Base-by-base conservation (phyloP, 2,888 invertebrate species). In the Epistrophella euchroma region DNA sequence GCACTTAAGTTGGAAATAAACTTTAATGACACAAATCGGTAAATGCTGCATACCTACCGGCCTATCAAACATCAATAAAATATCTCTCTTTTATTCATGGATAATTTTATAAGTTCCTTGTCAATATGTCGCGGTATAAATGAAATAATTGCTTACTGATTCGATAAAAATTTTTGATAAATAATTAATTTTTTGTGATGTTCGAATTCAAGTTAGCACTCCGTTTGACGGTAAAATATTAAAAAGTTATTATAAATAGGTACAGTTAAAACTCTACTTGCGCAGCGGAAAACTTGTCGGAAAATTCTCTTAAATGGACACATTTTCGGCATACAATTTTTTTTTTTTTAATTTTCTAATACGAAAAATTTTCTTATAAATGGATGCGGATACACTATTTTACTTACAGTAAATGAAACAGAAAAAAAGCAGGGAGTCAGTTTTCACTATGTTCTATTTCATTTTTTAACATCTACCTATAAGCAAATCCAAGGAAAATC, bases 1-100 rank as follows among this genome's bases (percentile, higher is more conserved):
- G 50, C 68, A 68, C 68, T 68, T 68, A 52, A 68, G 37, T 25
- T 68, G 52, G 11, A 17, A 68, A 68, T 68, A 68, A 68, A 68
- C 35, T 52, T 68, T 68, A 52, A 68, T 68, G 37, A 25, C 37
- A 40, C 60, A 60, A 60, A 60, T 60, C 60, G 60, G 60, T 37
- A 60, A 60, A 37, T 37, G 60, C 60, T 37, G 37, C 58, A 22
- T 60, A 22, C 60, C 58, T 35, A 35, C 2, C 35, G 1, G 6
- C 7, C 15, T 64, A 28, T 28, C 28, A 9, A 32, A 6, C 9
- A 32, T 45, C 64, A 64, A 45, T 45, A 43, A 45, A 64, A 64
- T 64, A 64, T 40, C 28, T 64, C 43, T 64, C 28, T 64, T 7
- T 43, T 28, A 64, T 45, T 28, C 37, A 43, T n/a, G 62, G 62